These are phyloP conservation scores for Dryomyza anilis DNA, from an alignment of 2,888 invertebrate genomes.

Conservation along the genomic window DNA sequence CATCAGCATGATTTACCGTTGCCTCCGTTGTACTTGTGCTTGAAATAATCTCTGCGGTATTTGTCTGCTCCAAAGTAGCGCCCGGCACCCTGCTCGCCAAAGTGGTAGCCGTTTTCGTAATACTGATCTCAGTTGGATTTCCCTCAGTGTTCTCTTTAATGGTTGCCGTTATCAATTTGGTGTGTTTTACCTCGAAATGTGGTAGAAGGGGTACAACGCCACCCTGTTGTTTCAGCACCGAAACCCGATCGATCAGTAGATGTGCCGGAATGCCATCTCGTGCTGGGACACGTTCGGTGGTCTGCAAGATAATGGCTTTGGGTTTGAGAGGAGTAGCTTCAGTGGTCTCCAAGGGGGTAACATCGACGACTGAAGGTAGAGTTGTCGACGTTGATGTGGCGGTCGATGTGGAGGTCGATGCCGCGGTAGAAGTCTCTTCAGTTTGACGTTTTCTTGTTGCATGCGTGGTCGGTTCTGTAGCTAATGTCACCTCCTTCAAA, in stretches of 20 bases:
- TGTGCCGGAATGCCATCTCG: conserved; percentile 45
- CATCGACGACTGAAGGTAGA: no score
- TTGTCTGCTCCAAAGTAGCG: background rate
- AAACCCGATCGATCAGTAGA: conserved; percentile 53
- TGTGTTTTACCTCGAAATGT: conserved; percentile 49
- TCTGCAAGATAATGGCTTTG: conserved; percentile 42
- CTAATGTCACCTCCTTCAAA: conserved; percentile 38
- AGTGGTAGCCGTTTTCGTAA: conserved; percentile 41
- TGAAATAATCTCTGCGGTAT: background rate
- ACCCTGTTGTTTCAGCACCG: conserved; percentile 46
- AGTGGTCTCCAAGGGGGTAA: conserved; percentile 1
- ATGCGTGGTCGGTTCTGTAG: background rate
- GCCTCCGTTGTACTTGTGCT: conserved; percentile 2
- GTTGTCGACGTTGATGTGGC: no score
- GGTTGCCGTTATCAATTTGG: conserved; percentile 44
- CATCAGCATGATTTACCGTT: background rate
- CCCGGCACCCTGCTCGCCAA: background rate
- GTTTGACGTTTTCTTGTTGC: conserved; percentile 7
- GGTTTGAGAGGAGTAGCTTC: conserved; percentile 3
- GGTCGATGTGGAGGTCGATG: no score
- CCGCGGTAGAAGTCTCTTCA: no score
- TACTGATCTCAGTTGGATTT: conserved; percentile 47
- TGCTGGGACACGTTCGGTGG: conserved; percentile 46
- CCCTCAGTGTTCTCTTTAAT: conserved; percentile 36
- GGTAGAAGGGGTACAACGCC: conserved; percentile 44